Conservation (phyloP, 2,113 vertebrate genomes). For the Oreotragus oreotragus region DNA sequence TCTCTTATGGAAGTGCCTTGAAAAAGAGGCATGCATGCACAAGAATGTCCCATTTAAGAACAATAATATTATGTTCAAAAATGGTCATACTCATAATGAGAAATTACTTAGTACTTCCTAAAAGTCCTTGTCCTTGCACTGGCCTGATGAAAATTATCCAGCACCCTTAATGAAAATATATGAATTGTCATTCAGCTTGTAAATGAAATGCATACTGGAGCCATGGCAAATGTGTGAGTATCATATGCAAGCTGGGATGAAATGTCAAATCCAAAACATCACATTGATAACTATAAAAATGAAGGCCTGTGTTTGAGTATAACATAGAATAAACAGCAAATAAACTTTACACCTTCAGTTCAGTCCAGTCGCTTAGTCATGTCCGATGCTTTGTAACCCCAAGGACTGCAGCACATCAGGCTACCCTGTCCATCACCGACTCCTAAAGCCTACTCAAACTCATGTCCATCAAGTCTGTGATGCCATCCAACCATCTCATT, state of each 20-base stretch:
- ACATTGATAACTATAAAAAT: background rate
- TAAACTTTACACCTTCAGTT: background rate
- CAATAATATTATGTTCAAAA: background rate
- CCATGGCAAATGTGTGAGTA: background rate
- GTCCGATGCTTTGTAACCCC: rapidly evolving
- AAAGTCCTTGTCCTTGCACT: background rate
- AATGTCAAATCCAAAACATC: background rate
- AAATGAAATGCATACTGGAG: background rate
- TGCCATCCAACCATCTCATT: background rate
- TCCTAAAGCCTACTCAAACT: background rate
- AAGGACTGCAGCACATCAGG: background rate
- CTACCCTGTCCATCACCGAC: too few species aligned
- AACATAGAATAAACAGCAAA: background rate
- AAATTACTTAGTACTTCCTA: background rate
- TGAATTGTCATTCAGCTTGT: background rate
- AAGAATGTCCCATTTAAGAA: background rate
- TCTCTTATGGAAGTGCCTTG: background rate
- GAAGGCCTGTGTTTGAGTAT: background rate
- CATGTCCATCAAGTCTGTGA: background rate
- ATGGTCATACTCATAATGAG: background rate
- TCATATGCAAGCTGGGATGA: background rate
- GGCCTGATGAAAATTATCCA: background rate
- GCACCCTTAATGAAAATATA: background rate
- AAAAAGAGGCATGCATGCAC: background rate
- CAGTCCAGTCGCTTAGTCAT: background rate